Evolutionary conservation across 2,797 vertebrate genomes (phyloP).

Genomic region (Siniperca undulata): DNA sequence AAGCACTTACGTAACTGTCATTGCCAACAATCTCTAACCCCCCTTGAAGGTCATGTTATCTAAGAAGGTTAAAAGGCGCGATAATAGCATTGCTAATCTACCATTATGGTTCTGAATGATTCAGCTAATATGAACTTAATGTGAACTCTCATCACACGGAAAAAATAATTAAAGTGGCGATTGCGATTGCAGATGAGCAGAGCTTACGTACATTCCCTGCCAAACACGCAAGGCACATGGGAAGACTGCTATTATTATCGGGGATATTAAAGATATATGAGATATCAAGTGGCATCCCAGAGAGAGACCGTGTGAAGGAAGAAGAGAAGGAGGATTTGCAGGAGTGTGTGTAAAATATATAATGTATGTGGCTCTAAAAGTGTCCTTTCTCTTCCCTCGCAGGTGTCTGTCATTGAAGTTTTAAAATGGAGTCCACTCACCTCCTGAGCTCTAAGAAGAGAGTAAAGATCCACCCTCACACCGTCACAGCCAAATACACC

Average conservation of each 20-base stretch:
- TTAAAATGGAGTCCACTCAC: slow-evolving; percentile 86
- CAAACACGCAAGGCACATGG: slow-evolving; percentile 38
- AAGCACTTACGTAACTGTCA: slow-evolving; percentile 56
- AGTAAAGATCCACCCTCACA: slow-evolving; percentile 97
- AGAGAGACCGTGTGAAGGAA: slow-evolving; percentile 16
- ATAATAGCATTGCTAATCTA: slow-evolving; percentile 26
- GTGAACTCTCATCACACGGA: slow-evolving; percentile 18
- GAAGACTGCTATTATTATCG: slow-evolving; percentile 70
- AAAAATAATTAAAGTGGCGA: slow-evolving; percentile 34
- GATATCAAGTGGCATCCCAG: slow-evolving; percentile 48
- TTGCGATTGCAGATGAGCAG: slow-evolving; percentile 25
- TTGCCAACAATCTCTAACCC: slow-evolving; percentile 31
- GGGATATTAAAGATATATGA: slow-evolving; percentile 73
- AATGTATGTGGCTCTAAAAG: slow-evolving; percentile 34
- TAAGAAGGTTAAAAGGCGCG: background rate
- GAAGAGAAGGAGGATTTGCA: slow-evolving; percentile 15
- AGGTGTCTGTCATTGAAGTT: slow-evolving; percentile 64
- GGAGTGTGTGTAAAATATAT: slow-evolving; percentile 18
- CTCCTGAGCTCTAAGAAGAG: slow-evolving; percentile 92
- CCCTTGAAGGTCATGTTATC: slow-evolving; percentile 36
- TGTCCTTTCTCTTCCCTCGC: slow-evolving; percentile 37
- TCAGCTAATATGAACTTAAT: slow-evolving; percentile 31
- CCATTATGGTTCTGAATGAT: slow-evolving; percentile 26
- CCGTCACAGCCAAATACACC: slow-evolving; percentile 95
- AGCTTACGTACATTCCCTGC: slow-evolving; percentile 27